Percentiles rank a stretch among this genome's conserved stretches.
phyloP scores from a whole-genome alignment of 2,797 vertebrate genomes.

The Rachycentron canadum region DNA sequence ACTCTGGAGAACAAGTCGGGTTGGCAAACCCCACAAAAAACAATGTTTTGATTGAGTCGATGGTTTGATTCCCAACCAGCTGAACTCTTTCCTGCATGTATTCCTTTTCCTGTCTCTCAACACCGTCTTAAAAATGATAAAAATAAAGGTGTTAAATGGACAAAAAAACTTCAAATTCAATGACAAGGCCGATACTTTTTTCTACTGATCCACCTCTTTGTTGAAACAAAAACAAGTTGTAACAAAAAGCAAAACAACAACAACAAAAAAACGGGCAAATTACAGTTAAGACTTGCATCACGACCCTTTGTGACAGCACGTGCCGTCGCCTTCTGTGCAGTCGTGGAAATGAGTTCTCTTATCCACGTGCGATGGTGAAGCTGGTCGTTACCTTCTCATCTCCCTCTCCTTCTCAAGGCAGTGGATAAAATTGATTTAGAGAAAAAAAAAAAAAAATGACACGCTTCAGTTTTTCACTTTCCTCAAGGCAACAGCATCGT shows the following conservation, averaged over 20 bases:
- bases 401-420: conserved; percentile 31
- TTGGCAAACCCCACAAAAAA: too few relatives aligned
- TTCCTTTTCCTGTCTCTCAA: too few relatives aligned
- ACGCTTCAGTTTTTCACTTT: conserved; percentile 6
- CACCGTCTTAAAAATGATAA: too few relatives aligned
- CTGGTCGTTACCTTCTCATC: conserved; percentile 41
- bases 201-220: background rate
- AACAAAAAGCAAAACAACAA: background rate
- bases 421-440: conserved; percentile 12
- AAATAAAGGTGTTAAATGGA: too few relatives aligned
- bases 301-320: conserved; percentile 8
- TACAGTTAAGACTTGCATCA: background rate
- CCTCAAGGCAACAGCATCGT: background rate
- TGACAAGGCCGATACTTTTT: too few relatives aligned
- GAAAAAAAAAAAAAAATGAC: background rate
- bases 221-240: background rate
- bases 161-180: too few relatives aligned
- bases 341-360: conserved; percentile 31
- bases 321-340: conserved; percentile 22
- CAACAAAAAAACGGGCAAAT: background rate
- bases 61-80: too few relatives aligned
- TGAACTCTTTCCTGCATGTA: too few relatives aligned
- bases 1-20: too few relatives aligned
- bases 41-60: too few relatives aligned
- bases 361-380: conserved; percentile 28